phyloP scores from a whole-genome alignment of 2,113 vertebrate genomes.

The Anarrhichthys ocellatus region DNA sequence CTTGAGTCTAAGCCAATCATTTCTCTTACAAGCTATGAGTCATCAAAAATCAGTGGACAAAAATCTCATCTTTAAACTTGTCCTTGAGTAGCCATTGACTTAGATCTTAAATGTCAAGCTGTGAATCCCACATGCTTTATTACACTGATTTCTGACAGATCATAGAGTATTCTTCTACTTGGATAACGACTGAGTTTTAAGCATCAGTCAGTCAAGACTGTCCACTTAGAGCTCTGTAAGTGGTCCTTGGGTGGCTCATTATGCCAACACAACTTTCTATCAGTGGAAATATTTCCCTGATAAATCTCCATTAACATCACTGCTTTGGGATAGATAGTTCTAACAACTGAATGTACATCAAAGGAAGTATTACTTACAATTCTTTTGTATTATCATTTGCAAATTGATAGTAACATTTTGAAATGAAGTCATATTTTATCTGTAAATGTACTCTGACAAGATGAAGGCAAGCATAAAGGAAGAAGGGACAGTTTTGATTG shows the following conservation, averaged over 20 bases:
- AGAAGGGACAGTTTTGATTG: conserved; percentile 17
- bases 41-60: conserved; percentile 33
- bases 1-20: conserved; percentile 35
- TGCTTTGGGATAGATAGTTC: conserved; percentile 42
- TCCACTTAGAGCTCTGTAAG: conserved; percentile 55
- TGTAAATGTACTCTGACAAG: conserved; percentile 20
- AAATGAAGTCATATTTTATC: neutral
- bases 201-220: conserved; percentile 61
- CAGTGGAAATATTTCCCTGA: conserved; percentile 56
- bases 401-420: conserved; percentile 41
- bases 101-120: conserved; percentile 12
- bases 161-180: conserved; percentile 22
- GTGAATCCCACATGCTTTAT: conserved; percentile 3
- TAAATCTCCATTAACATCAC: conserved; percentile 67
- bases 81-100: conserved; percentile 38
- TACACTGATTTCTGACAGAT: conserved; percentile 36
- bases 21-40: conserved; percentile 10
- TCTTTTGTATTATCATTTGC: conserved; percentile 34
- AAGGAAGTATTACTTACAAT: conserved; percentile 28
- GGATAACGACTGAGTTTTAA: conserved; percentile 47
- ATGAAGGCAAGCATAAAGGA: conserved; percentile 30
- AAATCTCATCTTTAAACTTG: conserved; percentile 17
- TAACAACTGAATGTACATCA: conserved; percentile 43
- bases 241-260: conserved; percentile 64
- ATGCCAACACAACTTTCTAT: conserved; percentile 60